Base-by-base conservation (phyloP, 2,888 invertebrate genomes). In the Osedax frankpressi region DNA sequence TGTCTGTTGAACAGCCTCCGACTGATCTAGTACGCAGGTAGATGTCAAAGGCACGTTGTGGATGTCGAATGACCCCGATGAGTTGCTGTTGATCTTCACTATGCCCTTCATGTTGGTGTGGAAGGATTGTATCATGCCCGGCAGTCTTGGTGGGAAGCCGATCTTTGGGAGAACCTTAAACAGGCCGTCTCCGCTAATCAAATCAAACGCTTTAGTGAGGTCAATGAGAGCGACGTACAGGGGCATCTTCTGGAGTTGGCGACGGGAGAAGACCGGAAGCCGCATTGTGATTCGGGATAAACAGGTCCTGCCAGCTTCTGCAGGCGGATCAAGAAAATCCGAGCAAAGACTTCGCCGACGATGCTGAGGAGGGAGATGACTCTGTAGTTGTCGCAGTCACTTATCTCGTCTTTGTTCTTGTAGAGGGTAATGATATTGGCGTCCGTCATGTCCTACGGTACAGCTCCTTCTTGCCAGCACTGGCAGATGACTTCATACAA, bases 241-340 rank as follows among this genome's bases (percentile, higher is more conserved):
- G n/a, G n/a, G n/a, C 62, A 75, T 75, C 63, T 74, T 63, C 65
- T 73, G 69, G 73, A 73, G 3, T 25, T 73, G 3, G 63, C 30
- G 70, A 74, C 75, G 6, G 72, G 71, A 75, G 70, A 27, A 65
- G 59, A 75, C 1, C 75, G 29, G 68, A 76, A 77, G 30, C 75
- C 74, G 30, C 77, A 77, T 71, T 77, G 75, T 0, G 77, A 75
- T n/a, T 78, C 75, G 29, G 77, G 75, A 24, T 75, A 77, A 19
- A 78, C 69, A 1, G 72, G 65, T 0, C 75, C 74, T 25, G 75
- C 76, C 26, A 77, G 73, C 6, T 1, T 30, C 29, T 75, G 75
- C 29, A 76, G 2, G 27, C 24, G n/a, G 24, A 24, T 14, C 24
- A 65, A 19, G 24, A 24, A 0, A n/a, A 65, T 14, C 2, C 25